These are phyloP conservation scores for Lophius piscatorius DNA, from an alignment of 2,113 vertebrate genomes.

Conservation along the genomic window DNA sequence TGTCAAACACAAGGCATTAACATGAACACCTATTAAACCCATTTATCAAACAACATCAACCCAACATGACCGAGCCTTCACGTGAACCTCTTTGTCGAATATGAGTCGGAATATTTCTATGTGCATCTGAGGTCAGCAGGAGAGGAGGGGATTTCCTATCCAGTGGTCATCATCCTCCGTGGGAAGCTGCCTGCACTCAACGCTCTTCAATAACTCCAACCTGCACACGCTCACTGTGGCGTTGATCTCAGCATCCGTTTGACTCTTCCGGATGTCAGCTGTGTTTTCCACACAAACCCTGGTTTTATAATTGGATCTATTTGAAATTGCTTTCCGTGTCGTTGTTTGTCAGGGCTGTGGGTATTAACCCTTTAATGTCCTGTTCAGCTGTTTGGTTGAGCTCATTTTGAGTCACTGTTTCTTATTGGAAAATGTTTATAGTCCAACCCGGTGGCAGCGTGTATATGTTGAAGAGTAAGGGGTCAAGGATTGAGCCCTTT, in stretches of 20 bases:
- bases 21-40: too few species aligned
- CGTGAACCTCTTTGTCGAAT: neutral
- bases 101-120: conserved; percentile 25
- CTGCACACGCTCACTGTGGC: conserved; percentile 11
- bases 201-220: conserved; percentile 37
- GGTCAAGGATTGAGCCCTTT: too few species aligned
- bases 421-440: too few species aligned
- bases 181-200: conserved; percentile 24
- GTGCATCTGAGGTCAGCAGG: conserved; percentile 28
- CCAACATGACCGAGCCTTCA: too few species aligned
- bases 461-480: too few species aligned
- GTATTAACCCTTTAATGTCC: too few species aligned
- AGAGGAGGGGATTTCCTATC: conserved; percentile 50
- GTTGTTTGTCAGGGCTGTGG: too few species aligned
- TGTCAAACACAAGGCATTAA: too few species aligned
- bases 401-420: too few species aligned
- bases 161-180: conserved; percentile 22
- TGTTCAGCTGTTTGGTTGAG: too few species aligned
- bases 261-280: conserved; percentile 9
- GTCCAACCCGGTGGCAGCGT: too few species aligned
- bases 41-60: too few species aligned
- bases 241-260: conserved; percentile 19
- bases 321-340: conserved; percentile 20
- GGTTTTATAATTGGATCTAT: conserved; percentile 7
- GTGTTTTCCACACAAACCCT: conserved; percentile 18